A percentile compares a stretch with the other conserved stretches of the same genome.
These are phyloP conservation scores for Setophaga coronata DNA, from an alignment of 2,113 vertebrate genomes.

Conservation along the genomic window DNA sequence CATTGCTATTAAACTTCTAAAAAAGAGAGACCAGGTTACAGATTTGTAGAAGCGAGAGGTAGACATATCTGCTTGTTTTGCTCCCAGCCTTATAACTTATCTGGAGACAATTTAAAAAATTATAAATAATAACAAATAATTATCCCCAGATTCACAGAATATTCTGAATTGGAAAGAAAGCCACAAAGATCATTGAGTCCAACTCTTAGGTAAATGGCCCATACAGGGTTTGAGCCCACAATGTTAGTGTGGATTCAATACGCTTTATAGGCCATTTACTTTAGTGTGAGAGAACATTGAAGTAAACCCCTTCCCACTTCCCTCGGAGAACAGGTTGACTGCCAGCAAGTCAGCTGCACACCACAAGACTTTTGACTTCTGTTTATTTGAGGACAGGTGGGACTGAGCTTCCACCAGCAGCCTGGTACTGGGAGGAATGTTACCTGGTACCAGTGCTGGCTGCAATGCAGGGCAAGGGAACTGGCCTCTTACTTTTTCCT, in stretches of 20 bases:
- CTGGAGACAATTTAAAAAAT: not conserved
- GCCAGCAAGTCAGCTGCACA: not conserved
- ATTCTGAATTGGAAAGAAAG: not conserved
- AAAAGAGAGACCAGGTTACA: not conserved
- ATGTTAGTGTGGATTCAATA: rapidly evolving
- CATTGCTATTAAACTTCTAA: not conserved
- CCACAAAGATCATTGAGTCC: not conserved
- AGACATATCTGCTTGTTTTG: not conserved
- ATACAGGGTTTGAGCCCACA: not conserved
- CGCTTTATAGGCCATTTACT: not conserved
- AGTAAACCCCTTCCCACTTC: not conserved
- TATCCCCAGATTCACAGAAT: not conserved
- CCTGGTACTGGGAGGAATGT: not conserved
- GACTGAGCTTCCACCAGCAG: not conserved
- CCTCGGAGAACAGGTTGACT: not conserved
- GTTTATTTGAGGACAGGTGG: not conserved
- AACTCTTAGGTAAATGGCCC: not conserved
- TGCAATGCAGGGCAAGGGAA: not conserved
- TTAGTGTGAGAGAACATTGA: not conserved
- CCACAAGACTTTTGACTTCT: not conserved
- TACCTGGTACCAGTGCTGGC: not conserved
- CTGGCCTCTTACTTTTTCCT: not conserved
- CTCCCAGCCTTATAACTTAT: not conserved
- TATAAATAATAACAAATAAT: not conserved
- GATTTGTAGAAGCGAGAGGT: not conserved